Evolutionary conservation across 2,113 vertebrate species (phyloP).

Genomic region (Misgurnus anguillicaudatus): DNA sequence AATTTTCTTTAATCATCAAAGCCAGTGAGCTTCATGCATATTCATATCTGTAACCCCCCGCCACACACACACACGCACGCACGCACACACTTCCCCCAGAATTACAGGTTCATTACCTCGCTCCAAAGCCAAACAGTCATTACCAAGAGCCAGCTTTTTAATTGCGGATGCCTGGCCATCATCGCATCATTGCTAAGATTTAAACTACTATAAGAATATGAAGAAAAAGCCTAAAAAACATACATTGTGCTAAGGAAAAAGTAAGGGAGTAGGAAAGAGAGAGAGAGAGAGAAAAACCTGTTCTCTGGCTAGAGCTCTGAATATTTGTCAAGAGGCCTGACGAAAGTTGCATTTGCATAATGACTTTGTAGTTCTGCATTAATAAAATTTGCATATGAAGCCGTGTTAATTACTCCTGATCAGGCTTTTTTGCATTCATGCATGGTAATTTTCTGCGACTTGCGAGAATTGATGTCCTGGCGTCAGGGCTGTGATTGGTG

Average conservation of each 20-base stretch:
- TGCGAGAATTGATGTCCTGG: conserved; percentile 99
- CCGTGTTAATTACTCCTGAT: conserved; percentile 99
- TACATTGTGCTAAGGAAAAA: conserved; percentile 29
- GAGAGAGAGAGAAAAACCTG: conserved; percentile 56
- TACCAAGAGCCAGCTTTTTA: conserved; percentile 75
- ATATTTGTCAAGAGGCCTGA: conserved; percentile 99
- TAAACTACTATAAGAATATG: conserved; percentile 51
- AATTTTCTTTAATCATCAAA: conserved; percentile 99
- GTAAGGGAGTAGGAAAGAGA: conserved; percentile 44
- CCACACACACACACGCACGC: conserved; percentile 65
- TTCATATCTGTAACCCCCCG: conserved; percentile 88
- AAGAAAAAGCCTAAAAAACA: conserved; percentile 50
- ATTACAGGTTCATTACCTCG: conserved; percentile 99
- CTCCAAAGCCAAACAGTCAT: conserved; percentile 96
- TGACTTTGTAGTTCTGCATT: conserved; percentile 99
- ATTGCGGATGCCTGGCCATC: conserved; percentile 66
- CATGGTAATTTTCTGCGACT: conserved; percentile 99
- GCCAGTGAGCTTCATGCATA: conserved; percentile 99
- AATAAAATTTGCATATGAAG: conserved; percentile 99
- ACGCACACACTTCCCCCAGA: conserved; percentile 84
- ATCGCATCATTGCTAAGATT: conserved; percentile 54
- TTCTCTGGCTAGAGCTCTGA: conserved; percentile 92
- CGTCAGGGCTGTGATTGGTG: conserved; percentile 78
- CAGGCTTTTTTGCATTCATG: conserved; percentile 99
- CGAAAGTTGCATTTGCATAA: conserved; percentile 99